Base-by-base conservation (phyloP, 2,113 vertebrate species). In the Aix galericulata region DNA sequence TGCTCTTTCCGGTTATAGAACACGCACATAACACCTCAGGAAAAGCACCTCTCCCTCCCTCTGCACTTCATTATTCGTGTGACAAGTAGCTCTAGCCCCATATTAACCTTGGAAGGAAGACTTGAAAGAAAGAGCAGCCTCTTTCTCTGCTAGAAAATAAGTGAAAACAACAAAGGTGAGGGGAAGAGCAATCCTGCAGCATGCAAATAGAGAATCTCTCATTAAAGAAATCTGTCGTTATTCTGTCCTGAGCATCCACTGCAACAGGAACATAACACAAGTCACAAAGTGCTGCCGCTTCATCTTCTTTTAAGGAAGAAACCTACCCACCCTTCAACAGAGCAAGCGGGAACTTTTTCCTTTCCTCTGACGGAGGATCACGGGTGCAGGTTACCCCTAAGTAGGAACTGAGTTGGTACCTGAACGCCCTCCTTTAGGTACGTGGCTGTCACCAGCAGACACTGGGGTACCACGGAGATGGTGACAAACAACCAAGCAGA, bases 401-500 rank as follows among this genome's bases (percentile, higher is more conserved):
- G 86, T 21, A 66, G 64, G 93, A 72, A 40, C 31, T 25, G 82
- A 76, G 38, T 48, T 86, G 46, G 10, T 16, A 56, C 58, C 75
- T 74, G 59, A 92, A 82, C 46, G 13, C 87, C 55, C 84, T 44
- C 44, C 58, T 86, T 94, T 67, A 56, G 36, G 1, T 48, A 58
- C 52, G 48, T 5, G 4, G 34, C 8, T 67, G 86, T 34, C 86
- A 27, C 34, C 14, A 83, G 69, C 21, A 5, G 82, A 82, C 32
- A 71, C 46, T 81, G 7, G 3, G 71, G 26, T 78, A 13, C 77
- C 92, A 89, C 48, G 78, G 89, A 89, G 75, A 87, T 36, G 67
- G 89, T 66, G 82, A 87, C 84, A 96, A 94, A 90, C 88, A 93
- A 68, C 48, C 56, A 82, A 91, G 58, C 77, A 60, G 89, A 21